Base-by-base conservation (phyloP, 2,113 vertebrate genomes). In the Abramis brama region DNA sequence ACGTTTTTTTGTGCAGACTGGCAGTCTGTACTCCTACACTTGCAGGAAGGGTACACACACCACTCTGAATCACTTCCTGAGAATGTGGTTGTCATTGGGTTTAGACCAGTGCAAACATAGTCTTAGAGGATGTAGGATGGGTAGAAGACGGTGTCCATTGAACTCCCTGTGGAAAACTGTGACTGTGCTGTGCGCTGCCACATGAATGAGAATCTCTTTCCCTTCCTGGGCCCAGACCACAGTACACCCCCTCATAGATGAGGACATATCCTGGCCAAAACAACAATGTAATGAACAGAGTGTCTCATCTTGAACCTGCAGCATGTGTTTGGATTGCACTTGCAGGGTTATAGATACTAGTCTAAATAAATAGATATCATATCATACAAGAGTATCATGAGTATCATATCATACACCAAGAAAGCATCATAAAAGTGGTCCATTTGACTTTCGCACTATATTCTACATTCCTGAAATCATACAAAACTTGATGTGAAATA, bases 81-180 rank as follows among this genome's bases (percentile, higher is more conserved):
- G 45, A 47, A 13, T 30, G 36, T 64, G 78, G 68, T 73, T 86
- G 62, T 3, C 23, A 39, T 70, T 79, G 33, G 62, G 50, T 78
- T 84, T 12, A 80, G 30, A 79, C 75, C 55, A 84, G 66, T 62
- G 39, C 76, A 84, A 79, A 82, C 79, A 82, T 27, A 81, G 79
- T 70, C 25, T 68, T 47, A 33, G 11, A 82, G n/a, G 71, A 25
- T 80, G 59, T 55, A 47, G 36, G 13, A 64, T 23, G 39, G 55
- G 39, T 79, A 64, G 47, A 73, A 47, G 71, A n/a, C 25, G 71
- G 71, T 75, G n/a, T 75, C 25, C 39, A 52, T 47, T 62, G 52
- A 75, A 30, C 23, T 86, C 57, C 57, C 17, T 47, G 64, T 73
- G 74, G 57, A 55, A 59, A 77, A 57, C 39, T 77, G 30, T n/a